These are phyloP conservation scores for Pygathrix nemaeus DNA, from an alignment of 2,113 vertebrate genomes.

Conservation along the genomic window DNA sequence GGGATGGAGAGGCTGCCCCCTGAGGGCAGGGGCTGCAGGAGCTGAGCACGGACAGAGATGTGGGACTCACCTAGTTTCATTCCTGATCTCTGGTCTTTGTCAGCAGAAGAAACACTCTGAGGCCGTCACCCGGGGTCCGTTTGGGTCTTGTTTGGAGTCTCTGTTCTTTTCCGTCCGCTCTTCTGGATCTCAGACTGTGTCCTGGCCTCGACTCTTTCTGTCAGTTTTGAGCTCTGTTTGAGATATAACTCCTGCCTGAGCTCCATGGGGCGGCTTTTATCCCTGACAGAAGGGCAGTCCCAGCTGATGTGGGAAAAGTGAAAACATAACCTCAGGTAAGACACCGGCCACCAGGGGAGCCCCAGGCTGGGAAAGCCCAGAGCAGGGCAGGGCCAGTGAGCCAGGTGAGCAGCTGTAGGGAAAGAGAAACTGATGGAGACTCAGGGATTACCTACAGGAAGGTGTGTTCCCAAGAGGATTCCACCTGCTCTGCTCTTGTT, in stretches of 20 bases:
- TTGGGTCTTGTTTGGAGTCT: background rate
- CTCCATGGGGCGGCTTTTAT: constrained; percentile 46
- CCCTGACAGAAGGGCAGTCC: background rate
- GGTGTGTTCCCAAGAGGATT: background rate
- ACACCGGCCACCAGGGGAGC: background rate
- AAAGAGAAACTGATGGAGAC: constrained; percentile 16
- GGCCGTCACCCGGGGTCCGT: background rate
- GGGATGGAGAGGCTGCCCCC: too few relatives aligned
- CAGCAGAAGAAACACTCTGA: background rate
- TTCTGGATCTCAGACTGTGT: background rate
- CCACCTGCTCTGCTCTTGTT: too few relatives aligned
- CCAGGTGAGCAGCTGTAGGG: background rate
- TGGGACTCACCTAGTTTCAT: background rate
- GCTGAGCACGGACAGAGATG: background rate
- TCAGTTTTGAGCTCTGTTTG: fast-evolving
- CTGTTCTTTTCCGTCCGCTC: background rate
- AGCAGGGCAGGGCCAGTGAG: background rate
- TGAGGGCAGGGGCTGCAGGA: background rate
- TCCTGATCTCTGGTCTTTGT: background rate
- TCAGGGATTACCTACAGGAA: background rate
- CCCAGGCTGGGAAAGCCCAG: background rate
- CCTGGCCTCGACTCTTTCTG: fast-evolving
- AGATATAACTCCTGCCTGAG: fast-evolving
- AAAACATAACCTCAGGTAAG: background rate
- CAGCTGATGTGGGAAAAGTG: constrained; percentile 66